phyloP scores from a whole-genome alignment of 2,113 vertebrate species.

The Sceloporus undulatus region DNA sequence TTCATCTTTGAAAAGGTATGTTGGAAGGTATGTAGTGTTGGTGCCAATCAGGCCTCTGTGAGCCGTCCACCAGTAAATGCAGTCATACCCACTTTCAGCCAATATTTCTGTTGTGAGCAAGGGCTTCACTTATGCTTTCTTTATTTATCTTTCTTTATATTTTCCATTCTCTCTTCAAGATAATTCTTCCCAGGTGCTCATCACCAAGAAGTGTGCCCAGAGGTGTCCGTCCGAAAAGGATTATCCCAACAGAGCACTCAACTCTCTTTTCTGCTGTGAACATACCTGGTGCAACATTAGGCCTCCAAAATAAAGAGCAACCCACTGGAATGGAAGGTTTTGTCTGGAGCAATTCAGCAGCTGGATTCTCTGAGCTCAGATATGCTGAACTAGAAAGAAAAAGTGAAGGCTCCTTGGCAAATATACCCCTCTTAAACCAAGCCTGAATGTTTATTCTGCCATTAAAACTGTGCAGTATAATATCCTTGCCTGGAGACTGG shows the following conservation, averaged over 20 bases:
- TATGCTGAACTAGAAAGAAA: background rate
- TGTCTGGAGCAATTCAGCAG: background rate
- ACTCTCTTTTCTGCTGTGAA: conserved; percentile 10
- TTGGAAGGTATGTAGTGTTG: too few species aligned
- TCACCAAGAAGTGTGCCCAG: conserved; percentile 25
- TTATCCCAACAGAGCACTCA: background rate
- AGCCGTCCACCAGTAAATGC: too few species aligned
- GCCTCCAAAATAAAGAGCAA: background rate
- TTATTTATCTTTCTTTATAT: background rate
- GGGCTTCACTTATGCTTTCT: background rate
- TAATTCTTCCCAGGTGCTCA: background rate
- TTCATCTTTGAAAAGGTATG: too few species aligned
- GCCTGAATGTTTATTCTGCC: background rate
- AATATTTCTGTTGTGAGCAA: background rate
- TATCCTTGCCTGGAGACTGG: background rate
- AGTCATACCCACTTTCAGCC: too few species aligned
- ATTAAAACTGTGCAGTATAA: background rate
- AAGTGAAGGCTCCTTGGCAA: too few species aligned
- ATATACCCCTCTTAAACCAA: background rate
- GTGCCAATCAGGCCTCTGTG: too few species aligned
- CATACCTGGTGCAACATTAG: background rate
- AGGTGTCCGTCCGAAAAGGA: background rate
- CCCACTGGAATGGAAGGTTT: background rate
- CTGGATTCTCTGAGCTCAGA: background rate
- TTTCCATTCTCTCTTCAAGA: background rate